These are phyloP conservation scores for Rhagoletis zephyria DNA, from an alignment of 1,140 invertebrate genomes.

Conservation along the genomic window DNA sequence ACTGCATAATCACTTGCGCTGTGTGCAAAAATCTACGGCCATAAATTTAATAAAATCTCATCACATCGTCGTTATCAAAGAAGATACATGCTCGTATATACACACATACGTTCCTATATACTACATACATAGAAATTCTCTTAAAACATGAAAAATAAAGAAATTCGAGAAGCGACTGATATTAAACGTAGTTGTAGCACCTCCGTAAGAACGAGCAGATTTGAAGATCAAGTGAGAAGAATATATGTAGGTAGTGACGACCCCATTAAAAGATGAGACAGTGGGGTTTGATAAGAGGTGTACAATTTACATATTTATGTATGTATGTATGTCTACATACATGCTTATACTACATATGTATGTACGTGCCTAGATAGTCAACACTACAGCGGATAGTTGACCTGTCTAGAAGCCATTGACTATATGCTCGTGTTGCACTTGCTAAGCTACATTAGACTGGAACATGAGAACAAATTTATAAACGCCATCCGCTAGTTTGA, in stretches of 20 bases:
- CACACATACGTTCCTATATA: not conserved
- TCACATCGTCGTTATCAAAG: not conserved
- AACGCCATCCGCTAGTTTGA: no score
- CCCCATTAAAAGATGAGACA: not conserved
- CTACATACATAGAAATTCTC: no score
- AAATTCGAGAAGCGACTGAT: not conserved
- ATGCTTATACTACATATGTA: not conserved
- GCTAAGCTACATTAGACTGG: no score
- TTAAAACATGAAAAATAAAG: not conserved
- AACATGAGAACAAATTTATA: no score
- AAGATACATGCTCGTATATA: not conserved
- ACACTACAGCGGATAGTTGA: not conserved
- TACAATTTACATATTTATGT: not conserved
- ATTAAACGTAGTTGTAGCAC: not conserved
- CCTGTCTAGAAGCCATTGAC: not conserved
- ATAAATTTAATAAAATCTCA: slow-evolving; percentile 31
- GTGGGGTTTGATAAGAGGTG: slow-evolving; percentile 4
- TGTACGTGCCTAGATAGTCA: not conserved
- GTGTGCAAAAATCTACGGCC: not conserved
- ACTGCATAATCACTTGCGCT: not conserved
- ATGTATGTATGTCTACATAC: not conserved
- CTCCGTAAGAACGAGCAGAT: not conserved
- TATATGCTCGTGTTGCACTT: no score
- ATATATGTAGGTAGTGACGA: not conserved
- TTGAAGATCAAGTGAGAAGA: slow-evolving; percentile 16